Conservation (phyloP, 2,888 invertebrate species). For the Dione vanillae region DNA sequence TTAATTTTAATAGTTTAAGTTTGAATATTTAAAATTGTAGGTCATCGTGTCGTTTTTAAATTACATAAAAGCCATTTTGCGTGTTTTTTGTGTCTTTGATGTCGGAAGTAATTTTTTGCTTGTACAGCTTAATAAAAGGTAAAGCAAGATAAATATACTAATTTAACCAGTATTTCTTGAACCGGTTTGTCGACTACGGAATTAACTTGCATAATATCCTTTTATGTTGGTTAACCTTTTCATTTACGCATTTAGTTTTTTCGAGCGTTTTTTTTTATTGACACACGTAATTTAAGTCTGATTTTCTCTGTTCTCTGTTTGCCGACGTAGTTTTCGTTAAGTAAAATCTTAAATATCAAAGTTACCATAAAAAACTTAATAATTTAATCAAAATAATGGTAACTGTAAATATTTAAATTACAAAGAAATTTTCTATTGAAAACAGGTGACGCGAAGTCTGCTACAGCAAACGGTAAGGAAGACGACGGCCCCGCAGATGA, state of each 20-base stretch:
- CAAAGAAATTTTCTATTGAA: constrained; percentile 1
- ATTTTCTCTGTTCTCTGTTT: background rate
- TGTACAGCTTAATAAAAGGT: constrained; percentile 10
- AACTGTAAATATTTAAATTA: background rate
- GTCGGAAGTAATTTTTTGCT: constrained; percentile 16
- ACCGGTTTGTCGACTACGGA: constrained; percentile 26
- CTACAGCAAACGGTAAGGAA: constrained; percentile 76
- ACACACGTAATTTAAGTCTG: background rate
- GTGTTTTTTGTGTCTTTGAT: constrained; percentile 2
- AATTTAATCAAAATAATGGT: background rate
- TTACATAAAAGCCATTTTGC: constrained; percentile 1
- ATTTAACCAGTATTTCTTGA: constrained; percentile 26
- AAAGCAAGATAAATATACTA: constrained; percentile 10
- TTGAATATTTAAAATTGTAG: background rate
- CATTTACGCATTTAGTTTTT: constrained; percentile 8
- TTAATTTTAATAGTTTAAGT: background rate
- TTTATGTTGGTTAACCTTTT: constrained; percentile 23
- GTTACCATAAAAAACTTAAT: background rate
- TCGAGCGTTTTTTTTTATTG: background rate
- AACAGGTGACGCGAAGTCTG: constrained; percentile 73
- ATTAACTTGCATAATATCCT: constrained; percentile 23
- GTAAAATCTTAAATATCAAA: no score
- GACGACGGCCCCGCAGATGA: constrained; percentile 71
- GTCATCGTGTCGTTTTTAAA: background rate
- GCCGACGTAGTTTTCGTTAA: background rate